phyloP scores from a whole-genome alignment of 1,140 invertebrate species.

The Sesamia nonagrioides region DNA sequence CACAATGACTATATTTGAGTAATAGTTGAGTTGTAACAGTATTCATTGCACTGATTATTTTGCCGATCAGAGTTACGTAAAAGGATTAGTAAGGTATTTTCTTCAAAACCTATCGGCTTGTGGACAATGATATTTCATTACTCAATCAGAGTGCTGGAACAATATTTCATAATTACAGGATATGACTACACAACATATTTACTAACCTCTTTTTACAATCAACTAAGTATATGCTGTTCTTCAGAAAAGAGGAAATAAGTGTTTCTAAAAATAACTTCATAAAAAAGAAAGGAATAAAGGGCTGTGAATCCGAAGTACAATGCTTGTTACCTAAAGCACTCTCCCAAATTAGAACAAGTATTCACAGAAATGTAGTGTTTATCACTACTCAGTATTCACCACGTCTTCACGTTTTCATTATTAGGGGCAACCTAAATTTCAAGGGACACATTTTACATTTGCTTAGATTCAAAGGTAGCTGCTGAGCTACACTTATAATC shows the following conservation, averaged over 20 bases:
- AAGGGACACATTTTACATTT: neutral
- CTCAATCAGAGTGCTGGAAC: too few species aligned
- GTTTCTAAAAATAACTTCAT: slow-evolving; percentile 1
- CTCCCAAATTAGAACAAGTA: neutral
- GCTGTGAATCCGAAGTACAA: slow-evolving; percentile 9
- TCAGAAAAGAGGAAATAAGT: neutral
- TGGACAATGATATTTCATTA: too few species aligned
- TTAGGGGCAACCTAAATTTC: too few species aligned
- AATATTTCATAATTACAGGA: neutral
- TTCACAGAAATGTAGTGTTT: neutral
- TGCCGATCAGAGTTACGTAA: too few species aligned
- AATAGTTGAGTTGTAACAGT: too few species aligned
- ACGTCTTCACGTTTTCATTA: neutral
- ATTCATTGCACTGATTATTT: too few species aligned
- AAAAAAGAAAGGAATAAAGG: slow-evolving; percentile 18
- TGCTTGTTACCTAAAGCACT: slow-evolving; percentile 28
- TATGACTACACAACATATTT: neutral
- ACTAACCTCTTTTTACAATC: neutral
- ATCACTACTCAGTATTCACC: neutral
- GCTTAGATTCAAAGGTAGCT: too few species aligned
- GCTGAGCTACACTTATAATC: too few species aligned
- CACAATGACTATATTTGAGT: too few species aligned
- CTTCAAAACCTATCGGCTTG: too few species aligned
- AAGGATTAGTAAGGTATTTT: too few species aligned
- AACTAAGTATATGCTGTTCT: neutral